Base-by-base conservation (phyloP, 2,888 invertebrate genomes). In the Synergus itoensis region DNA sequence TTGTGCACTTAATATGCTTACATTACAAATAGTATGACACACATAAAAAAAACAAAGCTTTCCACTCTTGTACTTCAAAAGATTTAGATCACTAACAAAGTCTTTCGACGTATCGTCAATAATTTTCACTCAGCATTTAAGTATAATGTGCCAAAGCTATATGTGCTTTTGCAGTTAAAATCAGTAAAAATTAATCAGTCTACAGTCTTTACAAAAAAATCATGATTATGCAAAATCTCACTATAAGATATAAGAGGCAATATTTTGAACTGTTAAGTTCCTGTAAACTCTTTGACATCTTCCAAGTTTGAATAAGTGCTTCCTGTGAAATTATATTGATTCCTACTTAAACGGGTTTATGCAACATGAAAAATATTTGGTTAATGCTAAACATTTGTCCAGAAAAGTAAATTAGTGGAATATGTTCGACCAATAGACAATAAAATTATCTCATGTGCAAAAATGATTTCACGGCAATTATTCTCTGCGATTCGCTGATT, bases 181-280 rank as follows among this genome's bases (percentile, higher is more conserved):
- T 73, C 53, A 73, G 53, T 73, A 73, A 36, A 73, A 73, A 73
- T 73, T 73, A 73, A 73, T 73, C 53, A 73, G 73, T 73, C 73
- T 73, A 73, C 53, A 73, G 28, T 53, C 53, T 53, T 53, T 73
- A 53, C 48, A 36, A 73, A 67, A 73, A 73, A 36, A 28, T n/a
- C 12, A 53, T 69, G 48, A 73, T 73, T 73, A 73, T 73, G 73
- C 73, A 53, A 73, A 73, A 73, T 73, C 73, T 73, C 53, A 73
- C 73, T 73, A 73, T 48, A 11, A 73, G 69, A 43, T 40, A 73
- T 53, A n/a, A 73, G 53, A 53, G 73, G 53, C 73, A 73, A 53
- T 73, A 53, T 53, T 36, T 16, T 53, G 8, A 48, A 28, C 48
- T 48, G 48, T 7, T 69, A 64, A 40, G 12, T 16, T 48, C 21